Conservation (phyloP, 2,797 vertebrate species). For the Lepilemur septentrionalis region DNA sequence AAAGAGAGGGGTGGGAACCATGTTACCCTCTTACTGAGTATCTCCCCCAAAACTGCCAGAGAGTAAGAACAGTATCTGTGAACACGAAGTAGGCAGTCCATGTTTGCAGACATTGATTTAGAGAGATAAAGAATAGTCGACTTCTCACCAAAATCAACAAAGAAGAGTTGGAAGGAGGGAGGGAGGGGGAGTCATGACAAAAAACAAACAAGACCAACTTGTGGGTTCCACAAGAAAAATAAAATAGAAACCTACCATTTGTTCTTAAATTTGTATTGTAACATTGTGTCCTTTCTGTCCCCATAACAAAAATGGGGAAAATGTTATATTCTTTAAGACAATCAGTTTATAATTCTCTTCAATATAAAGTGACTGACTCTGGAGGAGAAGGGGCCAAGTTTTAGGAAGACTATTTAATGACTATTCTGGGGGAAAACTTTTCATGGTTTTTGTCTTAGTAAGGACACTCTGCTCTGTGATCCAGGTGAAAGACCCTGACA, state of each 20-base stretch:
- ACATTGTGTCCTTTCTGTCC: background rate
- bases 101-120: background rate
- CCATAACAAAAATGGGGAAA: background rate
- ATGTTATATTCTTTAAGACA: background rate
- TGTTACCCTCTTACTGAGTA: background rate
- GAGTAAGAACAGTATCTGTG: background rate
- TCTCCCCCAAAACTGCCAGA: background rate
- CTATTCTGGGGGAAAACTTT: background rate
- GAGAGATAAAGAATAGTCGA: background rate
- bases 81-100: background rate
- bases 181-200: background rate
- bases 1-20: background rate
- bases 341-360: conserved; percentile 18
- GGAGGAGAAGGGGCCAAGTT: background rate
- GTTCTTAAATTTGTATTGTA: background rate
- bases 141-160: background rate
- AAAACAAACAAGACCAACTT: background rate
- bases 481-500: background rate
- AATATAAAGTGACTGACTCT: background rate
- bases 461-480: background rate
- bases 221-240: background rate
- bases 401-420: background rate
- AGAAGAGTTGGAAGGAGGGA: background rate
- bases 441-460: background rate
- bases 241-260: background rate